These are phyloP conservation scores for Thunnus thynnus DNA, from an alignment of 2,113 vertebrate species.

Conservation along the genomic window DNA sequence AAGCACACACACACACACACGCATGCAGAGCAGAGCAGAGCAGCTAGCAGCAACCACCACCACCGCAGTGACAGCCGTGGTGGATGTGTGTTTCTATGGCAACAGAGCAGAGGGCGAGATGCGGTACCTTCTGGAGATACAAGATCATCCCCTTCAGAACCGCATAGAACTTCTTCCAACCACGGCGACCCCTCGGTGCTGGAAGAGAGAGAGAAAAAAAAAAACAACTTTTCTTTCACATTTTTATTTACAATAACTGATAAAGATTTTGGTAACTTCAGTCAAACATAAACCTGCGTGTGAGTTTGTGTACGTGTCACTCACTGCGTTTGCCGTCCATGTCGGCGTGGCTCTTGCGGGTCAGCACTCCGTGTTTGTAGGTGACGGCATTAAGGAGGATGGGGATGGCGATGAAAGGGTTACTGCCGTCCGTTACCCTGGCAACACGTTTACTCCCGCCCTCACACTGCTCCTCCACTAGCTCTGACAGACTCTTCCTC, in stretches of 20 bases:
- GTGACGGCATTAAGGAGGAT: constrained; percentile 92
- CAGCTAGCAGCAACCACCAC: constrained; percentile 55
- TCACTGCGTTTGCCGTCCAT: constrained; percentile 98
- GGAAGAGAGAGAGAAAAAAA: constrained; percentile 19
- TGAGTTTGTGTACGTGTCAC: constrained; percentile 53
- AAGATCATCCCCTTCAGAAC: constrained; percentile 97
- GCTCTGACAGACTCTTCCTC: constrained; percentile 96
- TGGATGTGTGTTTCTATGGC: constrained; percentile 76
- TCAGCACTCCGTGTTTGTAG: constrained; percentile 96
- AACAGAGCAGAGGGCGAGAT: constrained; percentile 67
- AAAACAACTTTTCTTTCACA: not conserved
- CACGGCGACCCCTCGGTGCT: constrained; percentile 96
- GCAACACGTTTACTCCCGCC: constrained; percentile 92
- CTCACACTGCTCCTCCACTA: constrained; percentile 97
- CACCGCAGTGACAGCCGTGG: constrained; percentile 59
- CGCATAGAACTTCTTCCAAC: constrained; percentile 99
- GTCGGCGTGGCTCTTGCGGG: constrained; percentile 95
- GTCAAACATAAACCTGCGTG: not conserved
- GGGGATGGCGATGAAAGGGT: constrained; percentile 96
- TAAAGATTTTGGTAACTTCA: not conserved
- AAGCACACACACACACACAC: constrained; percentile 32
- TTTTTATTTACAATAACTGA: constrained; percentile 3
- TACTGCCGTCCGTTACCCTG: constrained; percentile 94
- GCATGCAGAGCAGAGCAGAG: constrained; percentile 32
- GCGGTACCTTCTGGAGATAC: constrained; percentile 96